Evolutionary conservation across 2,888 invertebrate species (phyloP), one percentile per base, ranked within the genome.

Genomic region (Tiliacea aurago): DNA sequence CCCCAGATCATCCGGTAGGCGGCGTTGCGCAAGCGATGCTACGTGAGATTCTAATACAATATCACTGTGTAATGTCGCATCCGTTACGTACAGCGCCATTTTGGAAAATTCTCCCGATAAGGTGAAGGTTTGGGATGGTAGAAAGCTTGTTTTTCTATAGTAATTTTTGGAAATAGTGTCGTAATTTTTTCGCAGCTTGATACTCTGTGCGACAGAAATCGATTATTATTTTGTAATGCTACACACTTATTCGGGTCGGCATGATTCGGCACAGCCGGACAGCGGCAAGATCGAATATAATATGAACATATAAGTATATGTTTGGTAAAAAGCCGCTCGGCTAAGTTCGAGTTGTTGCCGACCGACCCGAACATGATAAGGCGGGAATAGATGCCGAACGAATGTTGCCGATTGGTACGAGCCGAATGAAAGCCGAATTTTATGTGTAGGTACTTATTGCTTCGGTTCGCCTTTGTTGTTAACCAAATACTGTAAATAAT

Each of bases 11-110:
- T n/a, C 70, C 87, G 73, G 81, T 81, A 84, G 87, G 86, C 72
- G 43, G 58, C 59, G 58, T 86, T 80, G 63, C 78, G 87, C 63
- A 86, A 86, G 67, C 73, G 76, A 79, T 80, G 72, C 49, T 45
- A 87, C 86, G 86, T 86, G 86, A 81, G 85, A 86, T 86, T 51
- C 70, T 69, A 37, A 62, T 68, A 72, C 72, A 77, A 77, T 75
- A 75, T 86, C 76, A 61, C 80, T 80, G 61, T 68, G 81, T 71
- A 69, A 70, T 70, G 65, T 69, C 73, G 72, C 75, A 77, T 86
- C 82, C 78, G 85, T 59, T 67, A 51, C 33, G n/a, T 37, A 53
- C 47, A 56, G 0, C 56, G 41, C 65, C 63, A 74, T 83, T 82
- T 83, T 83, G 73, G 72, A 83, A 85, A 83, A 85, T 51, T 58